Conservation (phyloP, 2,113 vertebrate genomes). For the Gymnobelideus leadbeateri region DNA sequence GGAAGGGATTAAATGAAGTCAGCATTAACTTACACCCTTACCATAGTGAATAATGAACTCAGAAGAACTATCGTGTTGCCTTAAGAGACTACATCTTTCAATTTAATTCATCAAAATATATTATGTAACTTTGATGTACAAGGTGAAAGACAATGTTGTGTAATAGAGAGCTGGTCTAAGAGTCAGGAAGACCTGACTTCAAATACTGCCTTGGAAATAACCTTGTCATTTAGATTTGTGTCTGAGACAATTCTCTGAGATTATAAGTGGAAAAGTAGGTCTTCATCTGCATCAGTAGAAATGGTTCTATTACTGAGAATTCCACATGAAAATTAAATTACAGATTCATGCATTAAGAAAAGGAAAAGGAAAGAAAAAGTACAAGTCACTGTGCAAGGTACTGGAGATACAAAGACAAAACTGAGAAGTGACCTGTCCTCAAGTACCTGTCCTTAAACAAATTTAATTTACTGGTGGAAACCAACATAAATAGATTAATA, state of each 20-base stretch:
- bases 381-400: not conserved
- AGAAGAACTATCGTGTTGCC: not conserved
- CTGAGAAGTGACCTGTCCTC: not conserved
- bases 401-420: not conserved
- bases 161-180: not conserved
- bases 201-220: not conserved
- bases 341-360: not conserved
- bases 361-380: not conserved
- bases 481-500: not conserved
- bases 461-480: not conserved
- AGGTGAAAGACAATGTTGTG: accelerated
- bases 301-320: not conserved
- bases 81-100: not conserved
- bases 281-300: not conserved
- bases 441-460: not conserved
- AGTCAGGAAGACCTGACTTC: not conserved
- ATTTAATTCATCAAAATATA: not conserved
- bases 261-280: not conserved
- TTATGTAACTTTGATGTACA: not conserved
- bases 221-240: not conserved
- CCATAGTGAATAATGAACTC: not conserved
- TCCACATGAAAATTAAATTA: not conserved
- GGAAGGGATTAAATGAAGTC: not conserved
- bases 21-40: not conserved
- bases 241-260: not conserved